These are phyloP conservation scores for Tinea pellionella DNA, from an alignment of 2,888 invertebrate species.

Conservation along the genomic window DNA sequence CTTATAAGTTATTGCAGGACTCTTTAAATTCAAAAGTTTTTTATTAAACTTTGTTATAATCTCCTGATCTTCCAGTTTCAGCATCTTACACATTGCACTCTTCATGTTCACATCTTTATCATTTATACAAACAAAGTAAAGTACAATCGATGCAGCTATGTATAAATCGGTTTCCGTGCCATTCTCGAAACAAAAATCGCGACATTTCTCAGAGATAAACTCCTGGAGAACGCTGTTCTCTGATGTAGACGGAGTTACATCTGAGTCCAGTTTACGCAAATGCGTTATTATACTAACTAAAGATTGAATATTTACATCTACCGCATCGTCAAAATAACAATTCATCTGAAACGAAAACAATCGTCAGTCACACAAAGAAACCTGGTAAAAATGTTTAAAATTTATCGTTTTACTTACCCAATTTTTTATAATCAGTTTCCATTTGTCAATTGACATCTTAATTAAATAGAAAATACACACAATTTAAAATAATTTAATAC, in stretches of 20 bases:
- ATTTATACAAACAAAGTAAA: conserved; percentile 62
- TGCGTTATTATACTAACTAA: conserved; percentile 45
- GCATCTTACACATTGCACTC: conserved; percentile 64
- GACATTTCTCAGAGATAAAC: conserved; percentile 58
- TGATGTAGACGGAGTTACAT: conserved; percentile 48
- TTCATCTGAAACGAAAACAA: conserved; percentile 46
- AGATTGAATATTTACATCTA: conserved; percentile 34
- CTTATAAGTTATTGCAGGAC: conserved; percentile 41
- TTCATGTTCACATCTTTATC: conserved; percentile 66
- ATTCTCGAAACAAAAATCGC: conserved; percentile 54
- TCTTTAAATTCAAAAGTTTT: conserved; percentile 61
- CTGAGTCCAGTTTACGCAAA: conserved; percentile 44
- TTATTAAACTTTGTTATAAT: conserved; percentile 66
- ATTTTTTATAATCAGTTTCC: conserved; percentile 53
- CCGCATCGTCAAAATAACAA: conserved; percentile 46
- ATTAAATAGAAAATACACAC: conserved; percentile 20
- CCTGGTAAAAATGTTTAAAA: too few relatives aligned
- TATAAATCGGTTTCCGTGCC: conserved; percentile 44
- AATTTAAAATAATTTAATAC: conserved; percentile 14
- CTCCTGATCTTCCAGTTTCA: conserved; percentile 62
- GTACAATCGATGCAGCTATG: conserved; percentile 58
- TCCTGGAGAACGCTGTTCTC: conserved; percentile 48
- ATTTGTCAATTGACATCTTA: conserved; percentile 43
- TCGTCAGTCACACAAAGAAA: not conserved
- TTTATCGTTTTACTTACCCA: conserved; percentile 38